Evolutionary conservation across 2,888 invertebrate species (phyloP).

Genomic region (Acrocyrtus sp.): DNA sequence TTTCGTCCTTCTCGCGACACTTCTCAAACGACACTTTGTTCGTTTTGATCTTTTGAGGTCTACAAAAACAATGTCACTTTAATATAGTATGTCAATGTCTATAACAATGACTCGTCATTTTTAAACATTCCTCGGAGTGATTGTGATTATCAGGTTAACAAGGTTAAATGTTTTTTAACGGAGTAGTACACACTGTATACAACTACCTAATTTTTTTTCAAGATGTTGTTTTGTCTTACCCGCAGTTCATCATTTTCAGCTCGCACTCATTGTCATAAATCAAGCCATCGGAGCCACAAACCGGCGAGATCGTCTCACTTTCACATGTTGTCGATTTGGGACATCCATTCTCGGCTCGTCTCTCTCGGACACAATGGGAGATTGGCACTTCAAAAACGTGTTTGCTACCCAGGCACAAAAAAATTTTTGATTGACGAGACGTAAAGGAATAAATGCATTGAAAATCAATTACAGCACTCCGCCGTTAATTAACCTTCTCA

Average conservation of each 20-base stretch:
- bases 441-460: too few species aligned
- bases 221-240: slow-evolving; percentile 71
- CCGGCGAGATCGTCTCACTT: slow-evolving; percentile 76
- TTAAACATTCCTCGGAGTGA: too few species aligned
- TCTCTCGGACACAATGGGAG: slow-evolving; percentile 80
- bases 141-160: too few species aligned
- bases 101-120: too few species aligned
- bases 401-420: too few species aligned
- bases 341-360: slow-evolving; percentile 65
- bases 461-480: too few species aligned
- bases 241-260: slow-evolving; percentile 87
- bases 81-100: too few species aligned
- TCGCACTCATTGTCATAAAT: slow-evolving; percentile 90
- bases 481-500: too few species aligned
- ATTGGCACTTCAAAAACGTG: slow-evolving; percentile 93
- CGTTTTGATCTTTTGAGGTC: slow-evolving; percentile 63
- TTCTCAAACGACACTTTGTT: slow-evolving; percentile 80
- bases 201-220: neutral
- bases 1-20: slow-evolving; percentile 77
- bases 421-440: too few species aligned
- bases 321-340: slow-evolving; percentile 70
- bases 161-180: too few species aligned
- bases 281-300: slow-evolving; percentile 90
- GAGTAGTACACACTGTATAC: neutral
- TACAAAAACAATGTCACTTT: slow-evolving; percentile 59